Conservation (phyloP, 2,888 invertebrate genomes). For the Biston betularia region DNA sequence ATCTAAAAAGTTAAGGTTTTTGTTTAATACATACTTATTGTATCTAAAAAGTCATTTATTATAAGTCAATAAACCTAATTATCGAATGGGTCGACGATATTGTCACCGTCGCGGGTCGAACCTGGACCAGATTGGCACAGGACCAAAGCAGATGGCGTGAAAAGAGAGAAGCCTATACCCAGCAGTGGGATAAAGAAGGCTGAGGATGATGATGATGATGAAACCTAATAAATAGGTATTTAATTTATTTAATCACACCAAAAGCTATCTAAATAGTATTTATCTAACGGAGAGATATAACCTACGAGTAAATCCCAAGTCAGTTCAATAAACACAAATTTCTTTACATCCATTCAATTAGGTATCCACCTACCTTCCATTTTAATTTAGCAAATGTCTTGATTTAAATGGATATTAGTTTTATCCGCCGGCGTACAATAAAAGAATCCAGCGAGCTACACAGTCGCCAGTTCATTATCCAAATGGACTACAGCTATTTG, state of each 20-base stretch:
- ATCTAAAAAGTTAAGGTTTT: too few species aligned
- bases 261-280: not conserved
- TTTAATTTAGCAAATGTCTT: conserved; percentile 45
- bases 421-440: conserved; percentile 70
- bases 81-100: too few species aligned
- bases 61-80: too few species aligned
- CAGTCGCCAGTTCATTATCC: conserved; percentile 84
- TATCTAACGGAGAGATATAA: not conserved
- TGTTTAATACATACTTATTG: too few species aligned
- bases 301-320: conserved; percentile 6
- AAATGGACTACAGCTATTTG: conserved; percentile 86
- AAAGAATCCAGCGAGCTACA: conserved; percentile 69
- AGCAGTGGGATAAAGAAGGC: too few species aligned
- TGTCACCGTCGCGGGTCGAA: too few species aligned
- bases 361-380: conserved; percentile 20
- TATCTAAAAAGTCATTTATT: too few species aligned
- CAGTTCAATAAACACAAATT: conserved; percentile 22
- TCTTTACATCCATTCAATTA: conserved; percentile 30
- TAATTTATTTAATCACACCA: not conserved
- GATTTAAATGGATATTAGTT: conserved; percentile 61
- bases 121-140: too few species aligned
- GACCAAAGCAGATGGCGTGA: too few species aligned
- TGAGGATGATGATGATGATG: too few species aligned
- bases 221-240: too few species aligned
- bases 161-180: too few species aligned